A percentile compares a stretch with the other conserved stretches of the same genome.
These are phyloP conservation scores for Aradophagus sp. DNA, from an alignment of 1,140 invertebrate species.

Conservation along the genomic window DNA sequence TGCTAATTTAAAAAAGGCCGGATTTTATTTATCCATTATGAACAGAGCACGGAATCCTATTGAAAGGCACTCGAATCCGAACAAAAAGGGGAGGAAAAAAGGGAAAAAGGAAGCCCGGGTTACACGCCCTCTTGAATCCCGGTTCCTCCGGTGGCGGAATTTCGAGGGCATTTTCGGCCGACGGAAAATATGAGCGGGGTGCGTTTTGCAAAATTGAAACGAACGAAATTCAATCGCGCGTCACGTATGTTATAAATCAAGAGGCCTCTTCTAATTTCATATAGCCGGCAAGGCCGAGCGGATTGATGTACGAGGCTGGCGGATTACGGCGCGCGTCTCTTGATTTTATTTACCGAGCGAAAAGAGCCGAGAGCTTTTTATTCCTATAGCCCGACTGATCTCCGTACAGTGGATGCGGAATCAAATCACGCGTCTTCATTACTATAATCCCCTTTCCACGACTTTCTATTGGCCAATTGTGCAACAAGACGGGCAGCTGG, in stretches of 20 bases:
- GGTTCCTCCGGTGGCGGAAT: no score
- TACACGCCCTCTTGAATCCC: no score
- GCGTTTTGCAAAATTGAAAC: conserved; percentile 9
- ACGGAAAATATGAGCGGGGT: no score
- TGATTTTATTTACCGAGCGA: conserved; percentile 43
- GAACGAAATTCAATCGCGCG: conserved; percentile 23
- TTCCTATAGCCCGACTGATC: conserved; percentile 29
- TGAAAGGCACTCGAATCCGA: no score
- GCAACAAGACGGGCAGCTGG: conserved; percentile 30
- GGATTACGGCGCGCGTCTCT: conserved; percentile 37
- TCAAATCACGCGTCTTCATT: conserved; percentile 51
- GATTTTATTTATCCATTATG: no score
- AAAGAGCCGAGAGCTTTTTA: conserved; percentile 39
- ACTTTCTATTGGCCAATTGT: conserved; percentile 30
- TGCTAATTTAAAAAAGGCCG: no score
- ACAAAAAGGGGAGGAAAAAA: no score
- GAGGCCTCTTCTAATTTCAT: conserved; percentile 47
- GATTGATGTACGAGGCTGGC: conserved; percentile 37
- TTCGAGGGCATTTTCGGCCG: no score
- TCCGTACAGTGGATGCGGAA: conserved; percentile 21
- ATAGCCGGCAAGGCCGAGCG: conserved; percentile 21
- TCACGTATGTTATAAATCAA: conserved; percentile 29
- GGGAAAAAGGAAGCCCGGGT: no score
- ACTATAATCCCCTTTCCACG: conserved; percentile 39
- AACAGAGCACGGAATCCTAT: no score